These are phyloP conservation scores for Cottus gobio DNA, from an alignment of 2,113 vertebrate species.

Conservation along the genomic window DNA sequence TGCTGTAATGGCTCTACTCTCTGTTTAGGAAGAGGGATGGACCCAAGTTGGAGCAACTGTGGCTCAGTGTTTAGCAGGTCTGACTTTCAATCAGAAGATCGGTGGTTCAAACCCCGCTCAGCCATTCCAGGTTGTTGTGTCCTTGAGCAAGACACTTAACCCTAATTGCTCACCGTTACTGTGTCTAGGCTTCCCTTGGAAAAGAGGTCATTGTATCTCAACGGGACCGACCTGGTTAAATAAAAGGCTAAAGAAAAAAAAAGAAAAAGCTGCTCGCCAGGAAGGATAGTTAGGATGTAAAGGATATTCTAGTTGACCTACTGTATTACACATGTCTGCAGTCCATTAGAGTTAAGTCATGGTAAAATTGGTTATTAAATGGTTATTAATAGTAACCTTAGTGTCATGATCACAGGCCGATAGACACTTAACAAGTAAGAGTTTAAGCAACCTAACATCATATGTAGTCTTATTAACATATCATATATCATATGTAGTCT, in stretches of 20 bases:
- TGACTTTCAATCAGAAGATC: too few relatives aligned
- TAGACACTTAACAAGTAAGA: neutral
- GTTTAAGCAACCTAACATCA: neutral
- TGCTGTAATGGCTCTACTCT: slow-evolving; percentile 4
- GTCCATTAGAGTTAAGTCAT: slow-evolving; percentile 6
- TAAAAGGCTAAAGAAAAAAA: too few relatives aligned
- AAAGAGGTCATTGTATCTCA: too few relatives aligned
- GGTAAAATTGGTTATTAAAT: neutral
- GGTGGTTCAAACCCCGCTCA: too few relatives aligned
- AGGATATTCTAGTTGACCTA: slow-evolving; percentile 10
- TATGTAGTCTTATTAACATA: neutral
- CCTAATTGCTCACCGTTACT: too few relatives aligned
- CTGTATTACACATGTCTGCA: neutral
- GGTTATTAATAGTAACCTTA: neutral
- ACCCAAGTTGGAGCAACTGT: too few relatives aligned
- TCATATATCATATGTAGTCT: neutral
- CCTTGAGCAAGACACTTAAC: too few relatives aligned
- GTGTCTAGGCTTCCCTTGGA: too few relatives aligned
- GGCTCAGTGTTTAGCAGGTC: too few relatives aligned
- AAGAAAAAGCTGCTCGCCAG: neutral
- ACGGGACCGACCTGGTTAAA: too few relatives aligned
- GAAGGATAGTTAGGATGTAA: neutral
- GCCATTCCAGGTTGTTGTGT: too few relatives aligned
- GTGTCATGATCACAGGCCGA: neutral
- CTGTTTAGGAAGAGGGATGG: slow-evolving; percentile 13